Evolutionary conservation across 2,888 invertebrate genomes (phyloP), one percentile per base, ranked within the genome.

Genomic region (Eretmocerus hayati): DNA sequence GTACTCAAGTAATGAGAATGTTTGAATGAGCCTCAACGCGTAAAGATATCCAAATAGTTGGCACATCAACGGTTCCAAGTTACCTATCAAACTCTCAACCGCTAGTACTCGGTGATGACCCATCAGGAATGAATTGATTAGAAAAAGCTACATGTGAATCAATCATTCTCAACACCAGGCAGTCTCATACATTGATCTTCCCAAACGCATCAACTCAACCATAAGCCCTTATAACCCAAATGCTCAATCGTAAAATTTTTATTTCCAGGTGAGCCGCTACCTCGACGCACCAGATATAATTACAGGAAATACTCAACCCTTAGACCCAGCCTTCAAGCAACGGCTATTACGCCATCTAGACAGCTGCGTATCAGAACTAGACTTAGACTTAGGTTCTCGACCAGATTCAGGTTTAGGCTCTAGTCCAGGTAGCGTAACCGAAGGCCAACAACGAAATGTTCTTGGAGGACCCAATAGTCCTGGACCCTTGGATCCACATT

Each of bases 221-320:
- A n/a, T n/a, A n/a, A n/a, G n/a, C n/a, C n/a, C n/a, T n/a, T n/a
- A n/a, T n/a, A n/a, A 26, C 26, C 26, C 26, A 6, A 26, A 26
- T 26, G 6, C 8, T 26, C 8, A 11, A 26, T 26, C 26, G 26
- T 6, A 11, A 11, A 26, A 26, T 26, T 26, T 26, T 26, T 11
- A 26, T 5, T 57, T 58, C 1, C 62, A 77, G 73, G 76, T 78
- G 46, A 71, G 77, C 45, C 71, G 76, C 30, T 81, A 80, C 59
- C 66, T 81, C 56, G 80, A 80, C 55, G 79, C 79, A 0, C 79
- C 80, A 9, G 80, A 81, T 62, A 76, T 79, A 46, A 78, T 79
- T 61, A 76, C 78, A 19, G 72, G 74, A 30, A 71, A 69, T 45
- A 77, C 78, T 65, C 74, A 75, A 22, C 74, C 77, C 32, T 71